Evolutionary conservation across 2,113 vertebrate genomes (phyloP).

Genomic region (Labeo catla): DNA sequence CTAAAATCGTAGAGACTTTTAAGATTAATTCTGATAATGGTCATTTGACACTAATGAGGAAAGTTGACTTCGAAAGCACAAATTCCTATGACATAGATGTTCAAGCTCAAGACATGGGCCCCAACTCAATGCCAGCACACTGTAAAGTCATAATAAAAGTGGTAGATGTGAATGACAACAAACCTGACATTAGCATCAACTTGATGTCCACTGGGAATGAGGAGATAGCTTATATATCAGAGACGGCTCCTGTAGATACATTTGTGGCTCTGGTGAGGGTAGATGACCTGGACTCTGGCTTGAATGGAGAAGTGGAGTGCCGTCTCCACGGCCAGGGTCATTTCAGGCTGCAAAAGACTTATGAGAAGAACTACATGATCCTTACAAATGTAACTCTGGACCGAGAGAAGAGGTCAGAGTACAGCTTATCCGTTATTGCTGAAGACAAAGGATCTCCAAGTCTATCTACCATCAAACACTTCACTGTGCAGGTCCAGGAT

Average conservation of each 20-base stretch:
- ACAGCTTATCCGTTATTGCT: conserved; percentile 91
- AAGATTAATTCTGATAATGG: conserved; percentile 90
- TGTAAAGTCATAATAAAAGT: conserved; percentile 96
- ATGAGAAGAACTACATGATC: conserved; percentile 97
- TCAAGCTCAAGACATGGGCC: conserved; percentile 95
- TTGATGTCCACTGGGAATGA: conserved; percentile 90
- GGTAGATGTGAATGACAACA: conserved; percentile 95
- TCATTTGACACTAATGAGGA: conserved; percentile 85
- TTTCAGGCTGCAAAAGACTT: conserved; percentile 92
- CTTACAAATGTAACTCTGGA: conserved; percentile 92
- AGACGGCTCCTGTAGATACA: conserved; percentile 87
- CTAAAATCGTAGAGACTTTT: conserved; percentile 92
- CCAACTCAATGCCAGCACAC: conserved; percentile 94
- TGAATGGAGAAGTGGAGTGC: conserved; percentile 90
- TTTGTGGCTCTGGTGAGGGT: conserved; percentile 95
- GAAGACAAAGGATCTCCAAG: conserved; percentile 91
- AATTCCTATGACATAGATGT: conserved; percentile 94
- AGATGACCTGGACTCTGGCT: conserved; percentile 90
- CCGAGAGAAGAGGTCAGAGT: conserved; percentile 93
- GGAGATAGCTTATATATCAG: conserved; percentile 88
- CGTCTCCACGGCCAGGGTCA: conserved; percentile 90
- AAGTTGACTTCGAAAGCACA: conserved; percentile 89
- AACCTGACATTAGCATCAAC: conserved; percentile 93
- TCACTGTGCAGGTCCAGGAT: conserved; percentile 91
- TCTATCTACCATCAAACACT: conserved; percentile 92